phyloP scores from a whole-genome alignment of 2,888 invertebrate genomes.

The Muschampia plurimacula region DNA sequence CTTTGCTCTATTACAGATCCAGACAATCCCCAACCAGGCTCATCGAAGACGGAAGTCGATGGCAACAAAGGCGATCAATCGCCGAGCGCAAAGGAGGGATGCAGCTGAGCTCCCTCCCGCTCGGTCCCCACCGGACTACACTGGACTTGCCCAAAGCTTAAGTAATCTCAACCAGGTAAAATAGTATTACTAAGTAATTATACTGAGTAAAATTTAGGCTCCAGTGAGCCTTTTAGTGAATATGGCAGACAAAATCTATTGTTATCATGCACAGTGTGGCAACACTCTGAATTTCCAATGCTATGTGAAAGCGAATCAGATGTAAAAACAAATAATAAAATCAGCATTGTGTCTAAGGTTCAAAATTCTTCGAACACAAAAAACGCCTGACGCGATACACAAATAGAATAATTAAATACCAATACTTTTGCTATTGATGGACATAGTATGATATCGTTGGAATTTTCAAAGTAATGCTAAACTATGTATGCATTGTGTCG shows the following conservation, averaged over 20 bases:
- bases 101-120: slow-evolving; percentile 74
- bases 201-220: slow-evolving; percentile 49
- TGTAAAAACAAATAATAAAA: neutral
- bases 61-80: slow-evolving; percentile 58
- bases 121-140: slow-evolving; percentile 58
- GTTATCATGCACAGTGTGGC: neutral
- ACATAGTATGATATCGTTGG: neutral
- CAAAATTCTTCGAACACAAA: neutral
- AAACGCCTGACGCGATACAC: neutral
- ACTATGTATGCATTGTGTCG: neutral
- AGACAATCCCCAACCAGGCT: slow-evolving; percentile 62
- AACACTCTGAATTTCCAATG: neutral
- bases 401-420: neutral
- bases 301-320: neutral
- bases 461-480: neutral
- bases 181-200: slow-evolving; percentile 65
- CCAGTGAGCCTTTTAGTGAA: neutral
- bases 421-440: neutral
- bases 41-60: slow-evolving; percentile 64
- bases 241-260: neutral
- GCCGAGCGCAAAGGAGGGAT: slow-evolving; percentile 61
- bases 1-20: slow-evolving; percentile 59
- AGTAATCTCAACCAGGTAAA: slow-evolving; percentile 79
- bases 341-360: neutral
- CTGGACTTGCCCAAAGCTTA: slow-evolving; percentile 78